These are phyloP conservation scores for Priocnemis perturbator DNA, from an alignment of 2,888 invertebrate species.

Conservation along the genomic window DNA sequence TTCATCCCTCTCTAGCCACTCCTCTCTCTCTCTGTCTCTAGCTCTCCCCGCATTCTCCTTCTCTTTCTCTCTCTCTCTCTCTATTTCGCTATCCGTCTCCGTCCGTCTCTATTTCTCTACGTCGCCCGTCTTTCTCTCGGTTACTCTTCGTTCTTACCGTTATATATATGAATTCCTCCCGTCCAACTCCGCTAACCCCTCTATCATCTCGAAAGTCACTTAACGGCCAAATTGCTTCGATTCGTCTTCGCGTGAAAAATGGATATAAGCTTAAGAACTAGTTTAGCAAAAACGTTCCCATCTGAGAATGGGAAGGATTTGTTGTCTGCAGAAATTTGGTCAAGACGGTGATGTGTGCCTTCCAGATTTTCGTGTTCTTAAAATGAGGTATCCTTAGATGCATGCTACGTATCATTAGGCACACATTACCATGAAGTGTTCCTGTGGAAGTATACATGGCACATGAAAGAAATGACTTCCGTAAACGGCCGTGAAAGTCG, in stretches of 20 bases:
- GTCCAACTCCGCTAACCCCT: background rate
- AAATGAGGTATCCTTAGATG: no score
- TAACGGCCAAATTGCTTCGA: slow-evolving; percentile 53
- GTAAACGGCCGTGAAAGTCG: no score
- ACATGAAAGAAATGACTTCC: no score
- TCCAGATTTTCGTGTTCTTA: background rate
- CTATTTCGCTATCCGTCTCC: slow-evolving; percentile 5
- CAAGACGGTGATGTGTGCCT: background rate
- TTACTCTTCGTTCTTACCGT: slow-evolving; percentile 10
- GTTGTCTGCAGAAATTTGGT: background rate
- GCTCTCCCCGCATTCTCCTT: slow-evolving; percentile 19
- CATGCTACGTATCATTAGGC: no score
- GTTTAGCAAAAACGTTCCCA: background rate
- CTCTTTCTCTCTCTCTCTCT: slow-evolving; percentile 17
- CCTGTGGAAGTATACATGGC: no score
- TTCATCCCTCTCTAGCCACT: slow-evolving; percentile 19
- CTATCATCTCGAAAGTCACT: slow-evolving; percentile 48
- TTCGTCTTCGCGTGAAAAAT: slow-evolving; percentile 16
- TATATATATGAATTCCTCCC: slow-evolving; percentile 23
- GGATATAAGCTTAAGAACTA: no score
- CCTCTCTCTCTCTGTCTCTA: slow-evolving; percentile 26
- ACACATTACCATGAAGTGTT: no score
- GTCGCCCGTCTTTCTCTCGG: no score
- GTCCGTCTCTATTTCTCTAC: slow-evolving; percentile 27
- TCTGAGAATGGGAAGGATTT: slow-evolving; percentile 13